Evolutionary conservation across 64 coral and sea anemone genomes (phyloP).

Genomic region (Stichodactyla mertensii): DNA sequence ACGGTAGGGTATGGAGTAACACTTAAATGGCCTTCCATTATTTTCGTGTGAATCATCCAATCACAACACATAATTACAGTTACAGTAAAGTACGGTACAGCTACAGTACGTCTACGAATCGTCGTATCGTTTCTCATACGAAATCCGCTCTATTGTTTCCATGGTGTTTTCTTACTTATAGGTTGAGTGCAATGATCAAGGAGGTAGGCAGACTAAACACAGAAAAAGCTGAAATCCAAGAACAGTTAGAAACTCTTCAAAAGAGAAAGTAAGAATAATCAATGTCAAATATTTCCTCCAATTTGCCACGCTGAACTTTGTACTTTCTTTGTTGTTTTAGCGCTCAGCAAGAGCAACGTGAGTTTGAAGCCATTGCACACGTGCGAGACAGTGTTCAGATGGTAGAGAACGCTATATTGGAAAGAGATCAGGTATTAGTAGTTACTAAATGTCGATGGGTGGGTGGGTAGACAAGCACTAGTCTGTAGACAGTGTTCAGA

Average conservation of each 20-base stretch:
- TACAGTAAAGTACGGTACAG: no score
- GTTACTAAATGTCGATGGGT: neutral
- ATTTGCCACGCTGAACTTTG: neutral
- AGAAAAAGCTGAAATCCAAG: constrained; percentile 80
- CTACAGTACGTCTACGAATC: no score
- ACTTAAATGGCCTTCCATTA: no score
- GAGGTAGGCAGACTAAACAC: constrained; percentile 53
- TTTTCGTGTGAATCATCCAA: no score
- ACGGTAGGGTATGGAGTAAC: no score
- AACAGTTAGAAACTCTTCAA: constrained; percentile 60
- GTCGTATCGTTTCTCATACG: neutral
- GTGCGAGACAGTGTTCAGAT: constrained; percentile 94
- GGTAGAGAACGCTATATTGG: constrained; percentile 94
- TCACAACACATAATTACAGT: no score
- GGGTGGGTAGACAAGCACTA: neutral
- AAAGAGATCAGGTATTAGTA: constrained; percentile 84
- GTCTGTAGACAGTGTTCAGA: no score
- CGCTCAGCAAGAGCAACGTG: constrained; percentile 64
- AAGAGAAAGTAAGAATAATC: constrained; percentile 68
- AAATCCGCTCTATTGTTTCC: neutral
- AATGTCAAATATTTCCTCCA: neutral
- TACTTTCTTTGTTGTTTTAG: constrained; percentile 31
- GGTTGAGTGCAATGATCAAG: constrained; percentile 62
- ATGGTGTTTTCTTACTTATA: neutral
- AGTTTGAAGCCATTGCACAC: constrained; percentile 83